Percentiles rank a stretch among this genome's conserved stretches.
These are phyloP conservation scores for Acleris laterana DNA, from an alignment of 2,888 invertebrate species.

Conservation along the genomic window DNA sequence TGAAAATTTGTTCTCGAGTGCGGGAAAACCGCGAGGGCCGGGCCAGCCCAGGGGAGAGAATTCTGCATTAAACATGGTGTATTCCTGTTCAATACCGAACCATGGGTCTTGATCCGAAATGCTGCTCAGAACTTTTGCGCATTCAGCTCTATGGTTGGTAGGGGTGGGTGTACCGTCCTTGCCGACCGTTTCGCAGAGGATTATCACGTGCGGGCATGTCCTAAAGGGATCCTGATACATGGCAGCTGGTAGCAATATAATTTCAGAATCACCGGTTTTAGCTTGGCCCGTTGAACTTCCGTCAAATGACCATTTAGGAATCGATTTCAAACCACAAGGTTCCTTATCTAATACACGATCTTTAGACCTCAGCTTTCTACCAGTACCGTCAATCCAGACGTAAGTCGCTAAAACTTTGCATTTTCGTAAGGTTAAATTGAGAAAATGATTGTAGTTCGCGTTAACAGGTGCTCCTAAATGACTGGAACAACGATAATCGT, in stretches of 20 bases:
- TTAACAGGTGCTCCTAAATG: slow-evolving; percentile 47
- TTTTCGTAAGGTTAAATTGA: slow-evolving; percentile 79
- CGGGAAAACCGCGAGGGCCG: slow-evolving; percentile 93
- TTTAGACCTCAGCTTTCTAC: slow-evolving; percentile 88
- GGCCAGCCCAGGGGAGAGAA: slow-evolving; percentile 96
- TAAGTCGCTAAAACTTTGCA: slow-evolving; percentile 87
- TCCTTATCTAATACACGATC: slow-evolving; percentile 86
- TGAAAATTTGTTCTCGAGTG: slow-evolving; percentile 90
- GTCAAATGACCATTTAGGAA: slow-evolving; percentile 96
- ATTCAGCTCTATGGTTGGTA: slow-evolving; percentile 89
- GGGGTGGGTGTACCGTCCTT: slow-evolving; percentile 89
- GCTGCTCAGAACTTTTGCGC: slow-evolving; percentile 83
- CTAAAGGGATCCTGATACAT: slow-evolving; percentile 96
- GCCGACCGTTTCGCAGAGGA: slow-evolving; percentile 93
- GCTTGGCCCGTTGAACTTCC: slow-evolving; percentile 97
- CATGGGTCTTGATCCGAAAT: slow-evolving; percentile 88
- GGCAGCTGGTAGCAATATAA: slow-evolving; percentile 93
- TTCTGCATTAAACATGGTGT: slow-evolving; percentile 93
- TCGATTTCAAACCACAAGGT: slow-evolving; percentile 75
- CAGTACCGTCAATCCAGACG: slow-evolving; percentile 92
- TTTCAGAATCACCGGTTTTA: slow-evolving; percentile 92
- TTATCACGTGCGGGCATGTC: slow-evolving; percentile 92
- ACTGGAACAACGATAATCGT: slow-evolving; percentile 31
- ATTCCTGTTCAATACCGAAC: slow-evolving; percentile 97
- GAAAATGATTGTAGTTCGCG: slow-evolving; percentile 59